Evolutionary conservation across 2,113 vertebrate genomes (phyloP).

Genomic region (Hydrochoerus hydrochaeris): DNA sequence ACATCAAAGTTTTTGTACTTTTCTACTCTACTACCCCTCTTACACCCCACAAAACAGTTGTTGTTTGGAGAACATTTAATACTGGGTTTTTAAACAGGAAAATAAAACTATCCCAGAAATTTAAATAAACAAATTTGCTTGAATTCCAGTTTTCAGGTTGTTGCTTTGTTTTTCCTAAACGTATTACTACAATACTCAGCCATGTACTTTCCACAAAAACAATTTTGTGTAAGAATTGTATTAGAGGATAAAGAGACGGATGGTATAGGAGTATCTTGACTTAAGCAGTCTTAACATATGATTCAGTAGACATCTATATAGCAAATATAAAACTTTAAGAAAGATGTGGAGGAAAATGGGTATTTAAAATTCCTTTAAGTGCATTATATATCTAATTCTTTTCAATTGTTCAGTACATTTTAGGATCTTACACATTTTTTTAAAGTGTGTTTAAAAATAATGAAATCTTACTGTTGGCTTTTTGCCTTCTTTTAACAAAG

Average conservation of each 20-base stretch:
- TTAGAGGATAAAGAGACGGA: neutral
- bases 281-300: neutral
- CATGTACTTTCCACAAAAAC: neutral
- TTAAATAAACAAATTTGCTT: neutral
- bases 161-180: neutral
- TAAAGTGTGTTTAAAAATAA: neutral
- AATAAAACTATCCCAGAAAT: neutral
- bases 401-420: conserved; percentile 5
- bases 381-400: neutral
- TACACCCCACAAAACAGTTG: neutral
- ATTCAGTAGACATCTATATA: neutral
- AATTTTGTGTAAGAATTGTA: neutral
- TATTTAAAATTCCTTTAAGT: conserved; percentile 10
- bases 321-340: neutral
- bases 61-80: neutral
- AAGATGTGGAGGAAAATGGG: neutral
- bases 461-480: conserved; percentile 94
- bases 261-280: neutral
- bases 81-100: neutral
- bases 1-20: neutral
- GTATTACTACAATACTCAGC: neutral
- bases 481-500: conserved; percentile 98
- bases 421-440: neutral
- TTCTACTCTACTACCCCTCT: neutral
- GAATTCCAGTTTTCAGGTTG: neutral